Conservation (phyloP, 1,140 invertebrate genomes). For the Eriocheir sinensis region DNA sequence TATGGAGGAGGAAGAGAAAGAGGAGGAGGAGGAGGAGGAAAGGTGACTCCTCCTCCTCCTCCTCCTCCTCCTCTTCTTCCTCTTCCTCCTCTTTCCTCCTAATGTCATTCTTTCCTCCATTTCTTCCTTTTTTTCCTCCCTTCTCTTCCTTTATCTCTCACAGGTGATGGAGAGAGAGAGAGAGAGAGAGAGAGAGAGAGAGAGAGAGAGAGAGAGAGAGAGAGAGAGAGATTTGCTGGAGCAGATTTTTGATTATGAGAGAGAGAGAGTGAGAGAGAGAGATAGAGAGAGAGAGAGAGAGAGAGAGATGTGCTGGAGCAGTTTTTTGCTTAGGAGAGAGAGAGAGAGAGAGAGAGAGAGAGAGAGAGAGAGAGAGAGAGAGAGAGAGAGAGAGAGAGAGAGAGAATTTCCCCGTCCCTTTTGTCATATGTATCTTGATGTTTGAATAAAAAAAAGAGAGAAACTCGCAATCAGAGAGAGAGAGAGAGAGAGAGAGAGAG, state of each 20-base stretch:
- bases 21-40: background rate
- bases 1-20: background rate
- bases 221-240: too few species aligned
- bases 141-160: background rate
- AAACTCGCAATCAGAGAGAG: conserved; percentile 16
- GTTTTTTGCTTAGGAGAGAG: background rate
- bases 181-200: too few species aligned
- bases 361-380: conserved; percentile 58
- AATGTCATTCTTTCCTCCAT: background rate
- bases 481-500: conserved; percentile 39
- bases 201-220: too few species aligned
- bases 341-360: conserved; percentile 24
- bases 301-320: too few species aligned
- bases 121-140: background rate
- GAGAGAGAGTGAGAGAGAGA: conserved; percentile 30
- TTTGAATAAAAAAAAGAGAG: too few species aligned
- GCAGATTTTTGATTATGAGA: background rate
- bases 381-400: conserved; percentile 63
- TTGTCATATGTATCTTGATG: too few species aligned
- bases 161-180: too few species aligned
- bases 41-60: background rate
- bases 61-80: background rate
- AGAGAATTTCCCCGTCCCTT: background rate
- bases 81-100: background rate
- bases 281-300: conserved; percentile 36